Evolutionary conservation across 2,797 vertebrate genomes (phyloP).

Genomic region (Serranus cabrilla): DNA sequence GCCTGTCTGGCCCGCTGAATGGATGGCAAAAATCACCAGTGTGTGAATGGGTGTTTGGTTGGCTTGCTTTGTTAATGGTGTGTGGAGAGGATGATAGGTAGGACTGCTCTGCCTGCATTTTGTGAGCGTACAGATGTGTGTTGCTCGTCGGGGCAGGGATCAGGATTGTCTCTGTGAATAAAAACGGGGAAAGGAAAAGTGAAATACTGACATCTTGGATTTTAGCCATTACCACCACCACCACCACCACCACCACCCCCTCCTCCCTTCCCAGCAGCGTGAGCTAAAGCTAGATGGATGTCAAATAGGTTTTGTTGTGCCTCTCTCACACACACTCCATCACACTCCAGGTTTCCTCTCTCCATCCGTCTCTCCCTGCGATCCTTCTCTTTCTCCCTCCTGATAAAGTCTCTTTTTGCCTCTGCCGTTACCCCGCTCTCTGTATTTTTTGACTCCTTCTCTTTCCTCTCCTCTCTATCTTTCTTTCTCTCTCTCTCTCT

Average conservation of each 20-base stretch:
- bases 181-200: constrained; percentile 60
- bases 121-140: constrained; percentile 50
- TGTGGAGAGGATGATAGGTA: constrained; percentile 58
- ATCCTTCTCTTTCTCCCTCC: constrained; percentile 42
- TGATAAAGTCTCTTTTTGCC: constrained; percentile 49
- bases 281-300: constrained; percentile 70
- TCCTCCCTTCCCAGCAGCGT: not conserved
- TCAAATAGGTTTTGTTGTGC: constrained; percentile 47
- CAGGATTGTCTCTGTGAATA: constrained; percentile 57
- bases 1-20: constrained; percentile 62
- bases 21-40: constrained; percentile 61
- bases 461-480: constrained; percentile 56
- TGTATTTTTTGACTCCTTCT: constrained; percentile 68
- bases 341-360: constrained; percentile 44
- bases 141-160: constrained; percentile 44
- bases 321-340: constrained; percentile 26
- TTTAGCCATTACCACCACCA: constrained; percentile 33
- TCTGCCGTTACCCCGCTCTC: constrained; percentile 56
- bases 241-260: too few relatives aligned
- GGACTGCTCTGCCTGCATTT: constrained; percentile 45
- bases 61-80: constrained; percentile 72
- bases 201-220: constrained; percentile 62
- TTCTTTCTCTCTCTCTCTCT: constrained; percentile 54
- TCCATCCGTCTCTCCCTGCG: constrained; percentile 34
- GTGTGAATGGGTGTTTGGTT: constrained; percentile 68